Evolutionary conservation across 2,113 vertebrate species (phyloP), one percentile per base, ranked within the genome.

Genomic region (Oryzias woworae): DNA sequence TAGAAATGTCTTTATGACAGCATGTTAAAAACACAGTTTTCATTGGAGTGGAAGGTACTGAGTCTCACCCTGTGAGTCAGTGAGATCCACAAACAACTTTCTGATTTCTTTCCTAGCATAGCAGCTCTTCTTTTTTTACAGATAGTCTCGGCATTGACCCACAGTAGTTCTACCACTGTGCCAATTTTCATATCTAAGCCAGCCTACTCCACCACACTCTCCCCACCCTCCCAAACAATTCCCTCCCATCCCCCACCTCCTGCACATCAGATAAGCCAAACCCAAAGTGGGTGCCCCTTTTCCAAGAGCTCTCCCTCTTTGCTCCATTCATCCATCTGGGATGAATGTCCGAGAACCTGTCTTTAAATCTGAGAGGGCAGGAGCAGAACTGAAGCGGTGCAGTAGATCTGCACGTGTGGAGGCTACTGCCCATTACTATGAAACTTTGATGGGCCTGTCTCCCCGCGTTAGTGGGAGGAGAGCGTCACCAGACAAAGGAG

Each of bases 391-490:
- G 47, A 50, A 60, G 68, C 14, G 41, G 61, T 14, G 59, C 55
- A 58, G 63, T n/a, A 18, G 23, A 55, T 42, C 63, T 62, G 50
- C 72, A 84, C 70, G 71, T 75, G 78, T 50, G 58, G 82, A 88
- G 73, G 82, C 75, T 65, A 78, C 71, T 49, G 52, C 53, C 86
- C 85, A 90, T 90, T 90, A 88, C 78, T 81, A 90, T 90, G 59
- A 90, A 91, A 92, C 78, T 89, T 90, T 90, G 83, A 90, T 90
- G 83, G 82, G 74, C 57, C 71, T 73, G 89, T 83, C 83, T 69
- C 28, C 63, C 78, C 57, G 15, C 2, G 54, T 89, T 87, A 86
- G 81, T 59, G 70, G 77, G 62, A 71, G 66, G 69, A 71, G 79
- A 57, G 73, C 62, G 2, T 22, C 41, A 45, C 52, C 66, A 84